Base-by-base conservation (phyloP, 2,113 vertebrate species). In the Corythornis madagascariensis region DNA sequence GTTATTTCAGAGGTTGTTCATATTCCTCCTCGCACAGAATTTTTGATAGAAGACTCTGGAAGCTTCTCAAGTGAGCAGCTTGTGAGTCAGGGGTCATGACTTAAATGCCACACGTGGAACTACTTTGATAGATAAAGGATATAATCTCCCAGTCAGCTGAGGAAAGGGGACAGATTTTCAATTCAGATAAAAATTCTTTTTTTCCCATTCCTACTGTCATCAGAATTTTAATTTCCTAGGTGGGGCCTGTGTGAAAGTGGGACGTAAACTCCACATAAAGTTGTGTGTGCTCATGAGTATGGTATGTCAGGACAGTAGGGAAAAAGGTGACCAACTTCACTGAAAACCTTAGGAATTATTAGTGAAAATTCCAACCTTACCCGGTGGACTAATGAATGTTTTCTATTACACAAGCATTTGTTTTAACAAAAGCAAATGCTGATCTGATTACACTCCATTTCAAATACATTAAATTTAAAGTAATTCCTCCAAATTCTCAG, bases 361-460 rank as follows among this genome's bases (percentile, higher is more conserved):
- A 93, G 74, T 65, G 81, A 92, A 92, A 93, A 88, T 75, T 61
- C 25, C 69, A 86, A 61, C 29, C 66, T 78, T 69, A 91, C 24
- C 13, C 45, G 65, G 57, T 5, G 48, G 80, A 73, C 24, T 75
- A 71, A 78, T 50, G 16, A 42, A 77, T 45, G 33, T 89, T 76
- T 87, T 75, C 59, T 87, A 60, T 78, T 89, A 82, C 45, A 69
- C 10, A 76, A 59, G 24, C 48, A 42, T 35, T 64, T 42, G 38
- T 65, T 48, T 61, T 89, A 74, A 56, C 43, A 77, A 77, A 65
- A 59, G 60, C 26, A 83, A 85, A 80, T 35, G 43, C 22, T 74
- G 43, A 45, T 66, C 56, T 60, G 64, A 88, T 29, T 88, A 11
- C 72, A 71, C 17, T 4, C 1, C n/a, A 16, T 81, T 88, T 88